phyloP scores from a whole-genome alignment of 2,797 vertebrate species.

The Sebastes paucispinis region DNA sequence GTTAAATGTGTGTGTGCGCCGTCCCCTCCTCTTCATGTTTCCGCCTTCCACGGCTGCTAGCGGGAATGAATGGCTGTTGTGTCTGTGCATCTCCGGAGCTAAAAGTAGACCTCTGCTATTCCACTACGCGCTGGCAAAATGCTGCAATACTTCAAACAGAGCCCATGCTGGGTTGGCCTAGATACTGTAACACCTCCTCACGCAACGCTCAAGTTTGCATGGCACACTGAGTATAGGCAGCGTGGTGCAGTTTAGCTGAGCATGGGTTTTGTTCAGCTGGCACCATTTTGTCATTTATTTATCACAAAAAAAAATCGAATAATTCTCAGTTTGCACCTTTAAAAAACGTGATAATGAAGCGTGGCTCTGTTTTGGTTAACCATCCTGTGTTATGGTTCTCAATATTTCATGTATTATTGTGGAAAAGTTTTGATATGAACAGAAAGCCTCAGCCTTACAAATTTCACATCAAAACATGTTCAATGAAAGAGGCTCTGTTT shows the following conservation, averaged over 20 bases:
- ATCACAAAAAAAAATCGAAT: neutral
- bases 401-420: neutral
- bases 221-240: conserved; percentile 4
- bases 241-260: conserved; percentile 29
- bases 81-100: conserved; percentile 43
- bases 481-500: neutral
- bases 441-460: neutral
- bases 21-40: neutral
- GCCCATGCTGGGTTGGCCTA: conserved; percentile 68
- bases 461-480: neutral
- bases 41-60: neutral
- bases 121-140: conserved; percentile 52
- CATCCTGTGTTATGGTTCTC: neutral
- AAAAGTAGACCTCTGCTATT: conserved; percentile 50
- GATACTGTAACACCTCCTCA: conserved; percentile 54
- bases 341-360: neutral
- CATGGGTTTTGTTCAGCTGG: conserved; percentile 11
- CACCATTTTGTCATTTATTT: neutral
- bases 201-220: conserved; percentile 1
- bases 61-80: conserved; percentile 30
- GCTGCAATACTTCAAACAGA: conserved; percentile 63
- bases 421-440: neutral
- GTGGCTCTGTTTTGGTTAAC: neutral
- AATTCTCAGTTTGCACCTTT: neutral
- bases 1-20: neutral